Percentiles rank a stretch among this genome's conserved stretches.
Conservation (phyloP, 2,888 invertebrate species). For the Andrena chrysosceles region DNA sequence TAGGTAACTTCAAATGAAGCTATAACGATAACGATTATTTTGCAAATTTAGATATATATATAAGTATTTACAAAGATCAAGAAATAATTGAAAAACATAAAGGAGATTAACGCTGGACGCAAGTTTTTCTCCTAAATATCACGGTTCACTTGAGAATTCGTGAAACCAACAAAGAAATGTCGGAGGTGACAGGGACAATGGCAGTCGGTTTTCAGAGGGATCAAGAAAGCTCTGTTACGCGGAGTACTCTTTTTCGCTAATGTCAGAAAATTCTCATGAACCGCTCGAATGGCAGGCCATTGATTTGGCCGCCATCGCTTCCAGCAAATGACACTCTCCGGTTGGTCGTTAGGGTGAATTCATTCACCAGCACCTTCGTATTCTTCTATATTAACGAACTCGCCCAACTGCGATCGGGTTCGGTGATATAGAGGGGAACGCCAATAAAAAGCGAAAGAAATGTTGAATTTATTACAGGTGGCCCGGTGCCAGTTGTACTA, state of each 20-base stretch:
- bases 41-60: too few relatives aligned
- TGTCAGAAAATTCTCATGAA: conserved; percentile 66
- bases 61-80: too few relatives aligned
- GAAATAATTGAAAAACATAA: too few relatives aligned
- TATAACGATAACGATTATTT: too few relatives aligned
- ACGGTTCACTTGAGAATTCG: background rate
- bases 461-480: conserved; percentile 46
- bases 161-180: background rate
- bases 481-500: conserved; percentile 42
- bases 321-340: conserved; percentile 62
- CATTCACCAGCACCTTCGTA: conserved; percentile 51
- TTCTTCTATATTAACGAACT: conserved; percentile 60
- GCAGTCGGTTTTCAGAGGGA: conserved; percentile 48
- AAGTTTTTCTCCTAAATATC: too few relatives aligned
- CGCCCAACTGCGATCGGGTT: conserved; percentile 12
- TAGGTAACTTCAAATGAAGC: too few relatives aligned
- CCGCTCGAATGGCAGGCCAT: conserved; percentile 57
- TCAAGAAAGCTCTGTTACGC: conserved; percentile 69
- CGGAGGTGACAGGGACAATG: conserved; percentile 17
- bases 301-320: conserved; percentile 67
- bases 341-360: conserved; percentile 62
- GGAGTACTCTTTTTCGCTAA: conserved; percentile 66
- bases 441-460: conserved; percentile 32
- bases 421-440: conserved; percentile 19
- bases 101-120: too few relatives aligned